Conservation (phyloP, 2,797 vertebrate species). For the Acridotheres tristis region DNA sequence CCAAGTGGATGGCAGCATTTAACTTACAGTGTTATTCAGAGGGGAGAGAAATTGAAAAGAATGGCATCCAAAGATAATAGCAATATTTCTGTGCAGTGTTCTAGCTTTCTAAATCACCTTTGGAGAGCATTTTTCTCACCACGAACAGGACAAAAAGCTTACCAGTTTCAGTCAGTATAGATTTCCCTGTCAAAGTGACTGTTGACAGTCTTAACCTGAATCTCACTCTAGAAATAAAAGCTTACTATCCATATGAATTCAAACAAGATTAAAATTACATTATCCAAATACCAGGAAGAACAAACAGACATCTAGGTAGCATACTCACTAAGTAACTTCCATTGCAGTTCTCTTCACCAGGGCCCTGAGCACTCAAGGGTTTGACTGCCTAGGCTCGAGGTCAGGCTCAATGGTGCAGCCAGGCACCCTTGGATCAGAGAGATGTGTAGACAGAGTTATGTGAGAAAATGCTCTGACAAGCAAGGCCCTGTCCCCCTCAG, state of each 20-base stretch:
- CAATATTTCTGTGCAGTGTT: neutral
- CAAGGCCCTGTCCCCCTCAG: neutral
- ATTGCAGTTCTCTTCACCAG: neutral
- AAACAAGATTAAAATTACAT: neutral
- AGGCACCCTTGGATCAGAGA: neutral
- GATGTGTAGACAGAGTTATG: neutral
- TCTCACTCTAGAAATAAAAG: neutral
- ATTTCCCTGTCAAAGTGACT: neutral
- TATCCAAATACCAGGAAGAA: neutral
- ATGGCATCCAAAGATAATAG: neutral
- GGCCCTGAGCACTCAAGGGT: fast-evolving
- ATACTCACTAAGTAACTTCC: neutral
- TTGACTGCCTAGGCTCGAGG: neutral
- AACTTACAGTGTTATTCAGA: neutral
- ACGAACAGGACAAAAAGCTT: neutral
- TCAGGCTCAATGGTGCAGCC: neutral
- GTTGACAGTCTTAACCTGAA: neutral
- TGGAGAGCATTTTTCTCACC: neutral
- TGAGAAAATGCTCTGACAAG: neutral
- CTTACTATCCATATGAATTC: neutral
- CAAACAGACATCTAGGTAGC: neutral
- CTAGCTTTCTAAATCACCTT: neutral
- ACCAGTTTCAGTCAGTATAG: neutral
- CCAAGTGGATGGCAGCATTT: neutral
- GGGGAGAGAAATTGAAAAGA: neutral